Conservation (phyloP, 2,888 invertebrate genomes). For the Synergus laeviventris region DNA sequence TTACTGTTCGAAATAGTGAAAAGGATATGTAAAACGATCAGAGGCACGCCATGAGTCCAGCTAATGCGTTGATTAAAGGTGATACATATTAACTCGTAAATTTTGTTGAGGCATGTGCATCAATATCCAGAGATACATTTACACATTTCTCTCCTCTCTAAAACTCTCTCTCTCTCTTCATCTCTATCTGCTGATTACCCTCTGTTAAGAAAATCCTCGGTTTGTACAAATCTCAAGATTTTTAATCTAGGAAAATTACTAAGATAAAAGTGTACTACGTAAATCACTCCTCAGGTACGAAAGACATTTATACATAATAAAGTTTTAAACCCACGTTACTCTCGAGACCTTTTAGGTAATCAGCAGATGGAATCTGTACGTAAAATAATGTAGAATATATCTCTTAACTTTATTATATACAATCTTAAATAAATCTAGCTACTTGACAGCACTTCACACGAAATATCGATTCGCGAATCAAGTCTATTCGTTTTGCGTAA, state of each 20-base stretch:
- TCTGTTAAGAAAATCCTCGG: slow-evolving; percentile 31
- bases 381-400: slow-evolving; percentile 11
- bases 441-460: slow-evolving; percentile 45
- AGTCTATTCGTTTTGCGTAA: slow-evolving; percentile 55
- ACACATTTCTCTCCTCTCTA: slow-evolving; percentile 25
- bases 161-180: slow-evolving; percentile 42
- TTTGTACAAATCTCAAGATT: slow-evolving; percentile 32
- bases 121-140: slow-evolving; percentile 59
- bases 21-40: slow-evolving; percentile 60
- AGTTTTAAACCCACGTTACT: slow-evolving; percentile 25
- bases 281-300: slow-evolving; percentile 29
- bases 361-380: slow-evolving; percentile 4
- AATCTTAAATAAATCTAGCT: slow-evolving; percentile 27
- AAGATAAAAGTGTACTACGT: not conserved
- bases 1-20: slow-evolving; percentile 71
- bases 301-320: slow-evolving; percentile 31
- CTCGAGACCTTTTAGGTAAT: slow-evolving; percentile 28
- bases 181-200: slow-evolving; percentile 57
- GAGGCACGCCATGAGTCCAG: slow-evolving; percentile 63
- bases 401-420: not conserved
- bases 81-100: slow-evolving; percentile 63
- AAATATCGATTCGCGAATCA: slow-evolving; percentile 44
- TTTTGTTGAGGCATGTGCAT: slow-evolving; percentile 61
- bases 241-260: slow-evolving; percentile 20
- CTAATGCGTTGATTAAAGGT: slow-evolving; percentile 69